Evolutionary conservation across 2,797 vertebrate species (phyloP), one percentile per base, ranked within the genome.

Genomic region (Mastacembelus armatus): DNA sequence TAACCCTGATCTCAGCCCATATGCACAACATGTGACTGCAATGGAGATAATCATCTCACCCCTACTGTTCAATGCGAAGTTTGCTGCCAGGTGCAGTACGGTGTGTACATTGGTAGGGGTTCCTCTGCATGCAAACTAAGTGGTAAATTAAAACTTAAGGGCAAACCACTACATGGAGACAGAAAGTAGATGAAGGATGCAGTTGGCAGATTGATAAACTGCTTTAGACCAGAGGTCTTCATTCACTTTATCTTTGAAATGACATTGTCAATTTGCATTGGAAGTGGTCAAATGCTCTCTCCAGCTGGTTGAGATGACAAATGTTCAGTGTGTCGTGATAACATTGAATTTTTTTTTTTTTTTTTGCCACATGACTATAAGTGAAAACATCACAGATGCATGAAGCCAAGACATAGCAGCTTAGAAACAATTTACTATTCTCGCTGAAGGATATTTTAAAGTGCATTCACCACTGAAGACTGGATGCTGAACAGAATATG

Each of bases 291-390:
- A 78, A 74, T 27, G n/a, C 56, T 71, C 66, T 69, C 43, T 71
- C 50, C 26, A 60, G n/a, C 68, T 85, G 80, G 86, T 63, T 66
- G 79, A 76, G 72, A 76, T 71, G 72, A 78, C 67, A 81, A 62
- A 74, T 60, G 54, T 58, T 78, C 69, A 52, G 64, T 8, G 38
- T 49, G 54, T 27, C 2, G 5, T 77, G 74, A 87, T 74, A 83
- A 50, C 54, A 10, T 57, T 40, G 61, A 44, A 48, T 43, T 16
- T 1, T 18, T 44, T 54, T 50, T 29, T 51, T 14, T 30, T 29
- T 29, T 30, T 29, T 29, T 35, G 35, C 29, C 14, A 32, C 35
- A 50, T 40, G 29, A 45, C 49, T 69, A 22, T 59, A 50, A 65
- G 57, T 72, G 50, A 73, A 83, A 68, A 64, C 52, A 70, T 81